Percentiles rank a stretch among this genome's conserved stretches.
phyloP scores from a whole-genome alignment of 2,113 vertebrate genomes.

The Ranitomeya variabilis region DNA sequence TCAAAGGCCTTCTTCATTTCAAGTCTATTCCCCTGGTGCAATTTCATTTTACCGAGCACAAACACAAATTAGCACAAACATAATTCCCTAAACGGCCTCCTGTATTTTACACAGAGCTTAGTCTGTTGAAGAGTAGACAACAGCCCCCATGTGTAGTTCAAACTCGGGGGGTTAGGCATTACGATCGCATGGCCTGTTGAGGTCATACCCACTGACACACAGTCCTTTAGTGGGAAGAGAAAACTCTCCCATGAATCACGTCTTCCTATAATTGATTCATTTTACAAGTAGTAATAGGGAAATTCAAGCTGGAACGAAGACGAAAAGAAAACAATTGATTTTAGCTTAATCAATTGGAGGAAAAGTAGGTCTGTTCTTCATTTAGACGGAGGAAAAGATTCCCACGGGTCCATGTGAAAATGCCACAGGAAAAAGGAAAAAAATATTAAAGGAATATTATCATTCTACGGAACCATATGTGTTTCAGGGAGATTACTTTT shows the following conservation, averaged over 20 bases:
- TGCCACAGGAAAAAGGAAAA: background rate
- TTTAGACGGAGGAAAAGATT: constrained; percentile 20
- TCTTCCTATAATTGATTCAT: constrained; percentile 32
- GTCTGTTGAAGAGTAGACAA: background rate
- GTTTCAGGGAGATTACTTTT: background rate
- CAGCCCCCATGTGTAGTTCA: background rate
- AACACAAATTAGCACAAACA: constrained; percentile 47
- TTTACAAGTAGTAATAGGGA: constrained; percentile 27
- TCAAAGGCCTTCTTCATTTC: constrained; percentile 55
- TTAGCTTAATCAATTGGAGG: constrained; percentile 30
- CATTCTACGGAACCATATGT: background rate
- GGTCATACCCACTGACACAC: background rate
- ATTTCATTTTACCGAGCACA: constrained; percentile 55
- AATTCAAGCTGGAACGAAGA: constrained; percentile 15
- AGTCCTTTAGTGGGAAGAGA: background rate
- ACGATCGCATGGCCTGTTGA: constrained; percentile 19
- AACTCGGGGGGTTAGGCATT: background rate
- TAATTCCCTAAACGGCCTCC: constrained; percentile 27
- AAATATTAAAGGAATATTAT: background rate
- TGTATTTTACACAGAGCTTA: constrained; percentile 16
- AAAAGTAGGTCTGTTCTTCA: constrained; percentile 38
- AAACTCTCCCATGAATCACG: constrained; percentile 12
- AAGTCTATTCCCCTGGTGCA: constrained; percentile 42
- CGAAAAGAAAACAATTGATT: constrained; percentile 49
- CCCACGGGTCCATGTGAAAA: constrained; percentile 40